Conservation (phyloP, 1,140 invertebrate genomes). For the Macrotrachela quadricornifera region DNA sequence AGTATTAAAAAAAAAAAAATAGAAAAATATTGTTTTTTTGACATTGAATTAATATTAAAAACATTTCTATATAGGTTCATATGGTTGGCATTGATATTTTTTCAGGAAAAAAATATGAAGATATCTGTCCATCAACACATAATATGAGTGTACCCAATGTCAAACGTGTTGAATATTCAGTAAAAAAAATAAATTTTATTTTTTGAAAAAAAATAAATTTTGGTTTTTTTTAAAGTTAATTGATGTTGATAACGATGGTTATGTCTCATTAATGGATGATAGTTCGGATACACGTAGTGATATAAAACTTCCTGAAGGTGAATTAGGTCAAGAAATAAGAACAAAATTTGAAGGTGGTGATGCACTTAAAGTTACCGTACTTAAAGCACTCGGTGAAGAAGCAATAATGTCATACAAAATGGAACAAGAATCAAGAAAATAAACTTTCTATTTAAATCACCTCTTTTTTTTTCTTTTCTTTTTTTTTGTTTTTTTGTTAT, state of each 20-base stretch:
- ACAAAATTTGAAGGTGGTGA: neutral
- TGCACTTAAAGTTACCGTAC: constrained; percentile 13
- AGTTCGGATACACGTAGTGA: constrained; percentile 79
- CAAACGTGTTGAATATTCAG: constrained; percentile 82
- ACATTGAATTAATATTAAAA: too few species aligned
- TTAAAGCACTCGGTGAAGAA: constrained; percentile 16
- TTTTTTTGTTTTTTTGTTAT: too few species aligned
- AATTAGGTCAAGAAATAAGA: constrained; percentile 41
- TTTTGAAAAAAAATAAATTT: neutral
- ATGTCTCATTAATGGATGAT: constrained; percentile 60
- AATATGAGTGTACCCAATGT: constrained; percentile 99
- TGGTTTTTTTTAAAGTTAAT: constrained; percentile 39
- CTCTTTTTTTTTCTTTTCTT: too few species aligned
- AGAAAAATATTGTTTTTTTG: constrained; percentile 9
- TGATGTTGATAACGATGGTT: constrained; percentile 75
- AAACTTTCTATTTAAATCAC: too few species aligned
- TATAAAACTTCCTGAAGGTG: constrained; percentile 74
- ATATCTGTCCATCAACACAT: constrained; percentile 98
- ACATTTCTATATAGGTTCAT: constrained; percentile 43
- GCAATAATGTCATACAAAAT: constrained; percentile 10
- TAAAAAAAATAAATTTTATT: constrained; percentile 18
- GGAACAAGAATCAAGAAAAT: neutral
- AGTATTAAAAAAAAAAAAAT: constrained; percentile 23
- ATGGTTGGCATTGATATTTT: constrained; percentile 96
- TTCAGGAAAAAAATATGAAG: constrained; percentile 86